Evolutionary conservation across 2,888 invertebrate species (phyloP), one percentile per base, ranked within the genome.

Genomic region (Aporophyla lueneburgensis): DNA sequence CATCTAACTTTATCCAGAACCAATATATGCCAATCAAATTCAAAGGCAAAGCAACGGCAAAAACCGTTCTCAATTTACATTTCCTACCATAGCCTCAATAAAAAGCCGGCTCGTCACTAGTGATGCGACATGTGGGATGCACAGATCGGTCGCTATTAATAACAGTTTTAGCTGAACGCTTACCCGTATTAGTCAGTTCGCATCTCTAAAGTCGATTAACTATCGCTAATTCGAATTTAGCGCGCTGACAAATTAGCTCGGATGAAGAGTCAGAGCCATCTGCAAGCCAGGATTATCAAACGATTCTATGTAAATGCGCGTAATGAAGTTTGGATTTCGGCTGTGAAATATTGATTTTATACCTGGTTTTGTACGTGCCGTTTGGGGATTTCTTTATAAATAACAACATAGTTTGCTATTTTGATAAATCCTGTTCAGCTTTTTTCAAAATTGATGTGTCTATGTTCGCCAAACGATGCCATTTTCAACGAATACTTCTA

Each of bases 221-320:
- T 91, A 88, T 82, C 83, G 87, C 88, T 90, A 92, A 91, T 90
- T 89, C 79, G 86, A 90, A 89, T 92, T 91, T 90, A 92, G 90
- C 87, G 84, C 80, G 88, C 87, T 89, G 87, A 89, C 89, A 91
- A 87, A 91, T 89, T 89, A 89, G 87, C 87, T 90, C 14, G 75
- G 82, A 85, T 83, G 85, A 84, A 83, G 79, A 83, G 73, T 81
- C 72, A 69, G 74, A 81, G 80, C 82, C 88, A 86, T 87, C 86
- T 86, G 91, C 76, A 74, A 78, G 67, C 58, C 67, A 76, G 78
- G 80, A 77, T 87, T 86, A 83, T 86, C 72, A 80, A 86, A 85
- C 78, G 73, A 83, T 83, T 84, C 78, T 76, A 79, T 81, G 82
- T 76, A 78, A 88, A 87, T 81, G 75, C 58, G 77, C 75, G 73